Base-by-base conservation (phyloP, 2,113 vertebrate species). In the Vimba vimba region DNA sequence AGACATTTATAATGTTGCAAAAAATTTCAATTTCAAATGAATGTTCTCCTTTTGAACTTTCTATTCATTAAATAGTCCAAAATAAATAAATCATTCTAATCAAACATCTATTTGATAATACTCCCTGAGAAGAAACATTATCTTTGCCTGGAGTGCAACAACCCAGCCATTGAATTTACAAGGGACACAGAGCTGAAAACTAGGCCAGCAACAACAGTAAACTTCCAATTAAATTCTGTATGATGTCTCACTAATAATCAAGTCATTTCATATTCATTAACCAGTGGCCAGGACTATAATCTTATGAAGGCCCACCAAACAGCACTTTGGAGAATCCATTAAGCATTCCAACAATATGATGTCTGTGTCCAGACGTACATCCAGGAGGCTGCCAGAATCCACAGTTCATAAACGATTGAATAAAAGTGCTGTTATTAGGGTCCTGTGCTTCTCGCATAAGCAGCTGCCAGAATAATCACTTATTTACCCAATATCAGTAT, bases 351-450 rank as follows among this genome's bases (percentile, higher is more conserved):
- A 81, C 84, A 88, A 89, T 89, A 89, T 82, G 79, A 73, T 89
- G 87, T 88, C 91, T 87, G 73, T 87, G 88, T 90, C 89, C 71
- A 68, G 87, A 85, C 68, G 52, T 5, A 79, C 86, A 88, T 82
- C 88, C 87, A 86, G 27, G 74, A 88, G 23, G 25, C 60, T 86
- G 88, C 91, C 91, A 91, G 91, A 90, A 60, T 89, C 86, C 75
- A 89, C 88, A 90, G 87, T 87, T 84, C 85, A 81, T 55, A 66
- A 79, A 75, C 86, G 68, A 89, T 86, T 90, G 86, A 91, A 80
- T 87, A 84, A 85, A 89, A 83, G 73, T 69, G 75, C 19, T 64
- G 23, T 88, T 89, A 89, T 90, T 91, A 90, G 68, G 69, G 69
- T 74, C 85, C 30, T 4, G 82, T 27, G 2, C 76, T 52, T 90